Evolutionary conservation across 2,797 vertebrate species (phyloP), one percentile per base, ranked within the genome.

Genomic region (Amphiprion clarkii): DNA sequence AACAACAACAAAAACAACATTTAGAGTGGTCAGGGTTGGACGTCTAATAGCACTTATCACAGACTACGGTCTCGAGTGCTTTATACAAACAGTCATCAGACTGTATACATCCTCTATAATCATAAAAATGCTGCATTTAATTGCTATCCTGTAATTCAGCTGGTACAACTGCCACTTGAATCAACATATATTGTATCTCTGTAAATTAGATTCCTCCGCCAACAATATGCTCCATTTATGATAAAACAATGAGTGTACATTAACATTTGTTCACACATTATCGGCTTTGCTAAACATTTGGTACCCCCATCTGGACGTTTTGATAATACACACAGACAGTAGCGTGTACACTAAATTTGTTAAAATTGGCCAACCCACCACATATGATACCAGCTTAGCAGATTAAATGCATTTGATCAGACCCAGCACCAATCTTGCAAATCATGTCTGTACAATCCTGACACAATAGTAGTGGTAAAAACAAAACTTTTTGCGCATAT

Each of bases 281-380:
- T 74, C 16, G 46, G 69, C 76, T 73, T 71, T 69, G 44, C 59
- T n/a, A 63, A 82, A 82, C 81, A 87, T 85, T 86, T 87, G 67
- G 58, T 75, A 25, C 5, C 17, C 58, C 82, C 78, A 85, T 82
- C 80, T 84, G 82, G 71, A 71, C 68, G 23, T 59, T 76, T 60
- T 75, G 19, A 72, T 69, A 69, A 79, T 31, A 48, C 17, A 54
- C 21, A 76, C 33, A 60, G 52, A 25, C 61, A 67, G 33, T 57
- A 73, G 77, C 39, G 16, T 16, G 31, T 54, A 33, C 13, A 36
- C 21, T 57, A 16, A 29, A 67, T 58, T 71, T 58, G 33, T 23
- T 56, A 61, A 71, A 72, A 75, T 31, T 39, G 61, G 21, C 31
- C 67, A 82, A 67, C 75, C 36, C 29, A 36, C 59, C n/a, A 19